These are phyloP conservation scores for Melitaea cinxia DNA, from an alignment of 1,140 invertebrate species.

Conservation along the genomic window DNA sequence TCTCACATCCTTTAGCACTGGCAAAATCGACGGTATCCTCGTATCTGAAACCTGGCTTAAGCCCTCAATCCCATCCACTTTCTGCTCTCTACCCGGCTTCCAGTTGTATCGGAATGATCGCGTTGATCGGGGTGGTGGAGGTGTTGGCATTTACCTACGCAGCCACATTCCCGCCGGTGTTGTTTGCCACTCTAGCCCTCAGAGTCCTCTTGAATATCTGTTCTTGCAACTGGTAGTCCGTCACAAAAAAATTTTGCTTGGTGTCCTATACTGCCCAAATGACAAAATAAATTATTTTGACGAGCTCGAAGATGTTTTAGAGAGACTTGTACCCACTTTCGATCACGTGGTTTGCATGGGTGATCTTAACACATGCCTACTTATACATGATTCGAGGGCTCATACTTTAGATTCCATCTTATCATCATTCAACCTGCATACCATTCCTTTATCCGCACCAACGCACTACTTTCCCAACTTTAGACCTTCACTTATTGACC, in stretches of 20 bases:
- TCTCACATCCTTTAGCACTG: too few species aligned
- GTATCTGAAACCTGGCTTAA: too few species aligned
- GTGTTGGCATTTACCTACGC: too few species aligned
- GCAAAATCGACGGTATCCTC: too few species aligned
- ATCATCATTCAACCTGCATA: background rate
- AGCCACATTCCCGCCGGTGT: too few species aligned
- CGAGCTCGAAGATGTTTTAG: background rate
- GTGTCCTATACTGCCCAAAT: background rate
- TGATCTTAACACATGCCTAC: too few species aligned
- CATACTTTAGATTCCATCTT: background rate
- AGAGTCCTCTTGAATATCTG: too few species aligned
- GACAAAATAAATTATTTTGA: conserved; percentile 5
- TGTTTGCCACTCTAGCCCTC: too few species aligned
- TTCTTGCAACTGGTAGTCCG: background rate
- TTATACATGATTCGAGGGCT: background rate
- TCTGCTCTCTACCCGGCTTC: too few species aligned
- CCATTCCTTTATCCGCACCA: background rate
- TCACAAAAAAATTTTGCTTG: conserved; percentile 9
- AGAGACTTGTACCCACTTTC: background rate
- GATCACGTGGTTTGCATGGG: background rate
- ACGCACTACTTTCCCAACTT: background rate
- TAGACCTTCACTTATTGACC: background rate
- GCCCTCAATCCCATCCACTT: too few species aligned
- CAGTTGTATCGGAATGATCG: too few species aligned
- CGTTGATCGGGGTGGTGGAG: too few species aligned